These are phyloP conservation scores for Gracilinanus agilis DNA, from an alignment of 2,113 vertebrate genomes.

Conservation along the genomic window DNA sequence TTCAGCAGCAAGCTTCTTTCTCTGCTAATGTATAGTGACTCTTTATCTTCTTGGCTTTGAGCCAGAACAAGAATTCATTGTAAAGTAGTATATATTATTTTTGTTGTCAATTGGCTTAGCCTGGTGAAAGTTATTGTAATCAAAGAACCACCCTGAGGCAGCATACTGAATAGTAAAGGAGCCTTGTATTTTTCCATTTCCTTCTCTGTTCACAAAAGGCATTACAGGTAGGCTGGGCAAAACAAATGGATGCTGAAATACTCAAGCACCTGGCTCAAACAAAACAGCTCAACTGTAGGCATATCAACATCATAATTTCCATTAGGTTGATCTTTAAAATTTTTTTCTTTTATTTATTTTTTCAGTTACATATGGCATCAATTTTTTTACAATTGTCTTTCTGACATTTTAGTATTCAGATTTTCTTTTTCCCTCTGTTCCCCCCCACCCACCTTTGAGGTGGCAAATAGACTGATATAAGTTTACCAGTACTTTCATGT, in stretches of 20 bases:
- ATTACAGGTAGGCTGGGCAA: background rate
- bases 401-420: no score
- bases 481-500: no score
- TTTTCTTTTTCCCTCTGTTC: no score
- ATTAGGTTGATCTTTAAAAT: background rate
- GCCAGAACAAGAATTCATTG: slow-evolving; percentile 21
- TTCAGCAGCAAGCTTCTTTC: background rate
- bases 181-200: slow-evolving; percentile 20
- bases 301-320: background rate
- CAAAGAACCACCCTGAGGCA: background rate
- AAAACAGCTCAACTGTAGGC: background rate
- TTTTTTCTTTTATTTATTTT: no score
- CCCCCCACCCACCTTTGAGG: no score
- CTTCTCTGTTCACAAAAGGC: background rate
- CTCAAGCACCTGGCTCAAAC: background rate
- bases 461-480: no score
- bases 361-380: no score
- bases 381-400: no score
- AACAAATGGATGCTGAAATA: accelerated
- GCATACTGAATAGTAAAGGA: background rate
- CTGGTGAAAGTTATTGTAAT: slow-evolving; percentile 1
- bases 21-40: background rate
- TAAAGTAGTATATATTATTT: slow-evolving; percentile 35
- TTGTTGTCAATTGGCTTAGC: slow-evolving; percentile 25
- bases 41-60: slow-evolving; percentile 27